Evolutionary conservation across 2,113 vertebrate genomes (phyloP).

Genomic region (Gallinago jamesoni): DNA sequence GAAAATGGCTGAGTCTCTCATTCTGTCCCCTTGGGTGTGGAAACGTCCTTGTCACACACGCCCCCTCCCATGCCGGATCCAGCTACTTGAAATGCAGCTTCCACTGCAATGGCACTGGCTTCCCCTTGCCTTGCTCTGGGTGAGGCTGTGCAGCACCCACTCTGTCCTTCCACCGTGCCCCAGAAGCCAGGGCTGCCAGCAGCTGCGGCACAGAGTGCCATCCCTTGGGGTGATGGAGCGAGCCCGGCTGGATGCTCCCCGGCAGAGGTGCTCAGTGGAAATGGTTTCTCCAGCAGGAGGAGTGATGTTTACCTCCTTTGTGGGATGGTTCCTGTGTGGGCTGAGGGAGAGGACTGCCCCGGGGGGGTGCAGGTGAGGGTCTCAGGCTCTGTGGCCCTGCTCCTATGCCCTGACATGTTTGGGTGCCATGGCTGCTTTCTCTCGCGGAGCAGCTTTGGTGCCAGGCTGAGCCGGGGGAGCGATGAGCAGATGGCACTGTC

Average conservation of each 20-base stretch:
- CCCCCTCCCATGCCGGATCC: neutral
- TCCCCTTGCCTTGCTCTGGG: neutral
- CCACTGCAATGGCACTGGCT: neutral
- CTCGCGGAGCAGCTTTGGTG: neutral
- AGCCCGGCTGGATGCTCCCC: neutral
- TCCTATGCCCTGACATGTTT: neutral
- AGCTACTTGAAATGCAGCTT: neutral
- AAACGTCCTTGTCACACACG: neutral
- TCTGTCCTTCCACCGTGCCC: fast-evolving
- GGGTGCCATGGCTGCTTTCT: neutral
- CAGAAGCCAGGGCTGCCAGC: neutral
- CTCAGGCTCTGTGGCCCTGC: neutral
- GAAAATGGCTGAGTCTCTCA: neutral
- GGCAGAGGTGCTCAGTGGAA: neutral
- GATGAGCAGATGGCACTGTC: fast-evolving
- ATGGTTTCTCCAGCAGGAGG: neutral
- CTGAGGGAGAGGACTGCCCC: neutral
- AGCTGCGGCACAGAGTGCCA: fast-evolving
- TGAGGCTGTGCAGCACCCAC: neutral
- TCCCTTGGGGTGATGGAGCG: fast-evolving
- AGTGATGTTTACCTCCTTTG: neutral
- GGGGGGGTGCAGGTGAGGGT: neutral
- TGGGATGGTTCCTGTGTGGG: neutral
- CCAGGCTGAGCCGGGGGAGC: neutral
- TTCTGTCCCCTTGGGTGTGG: neutral